A percentile compares a stretch with the other conserved stretches of the same genome.
Conservation (phyloP, 92 coral and sea anemone genomes). For the Siderastrea radians region DNA sequence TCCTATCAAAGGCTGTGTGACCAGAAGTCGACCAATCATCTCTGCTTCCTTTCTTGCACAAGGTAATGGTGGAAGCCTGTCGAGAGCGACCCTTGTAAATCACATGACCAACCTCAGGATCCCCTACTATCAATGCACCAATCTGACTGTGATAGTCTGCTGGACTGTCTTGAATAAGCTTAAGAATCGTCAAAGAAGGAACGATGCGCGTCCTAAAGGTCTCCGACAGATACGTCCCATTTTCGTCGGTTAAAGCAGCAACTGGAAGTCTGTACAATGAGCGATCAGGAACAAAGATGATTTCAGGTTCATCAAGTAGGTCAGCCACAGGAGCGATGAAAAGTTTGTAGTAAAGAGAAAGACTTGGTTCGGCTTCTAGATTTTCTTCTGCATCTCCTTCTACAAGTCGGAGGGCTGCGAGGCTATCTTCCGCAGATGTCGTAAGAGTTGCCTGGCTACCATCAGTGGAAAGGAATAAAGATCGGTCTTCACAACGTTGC, state of each 20-base stretch:
- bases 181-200: slow-evolving; percentile 35
- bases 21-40: slow-evolving; percentile 1
- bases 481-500: not conserved
- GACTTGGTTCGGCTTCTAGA: not conserved
- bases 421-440: not conserved
- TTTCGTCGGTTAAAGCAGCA: not conserved
- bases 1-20: not conserved
- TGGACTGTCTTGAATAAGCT: slow-evolving; percentile 27
- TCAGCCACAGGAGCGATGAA: slow-evolving; percentile 16
- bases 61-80: not conserved
- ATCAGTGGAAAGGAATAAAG: not conserved
- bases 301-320: not conserved
- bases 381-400: not conserved
- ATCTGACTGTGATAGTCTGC: slow-evolving; percentile 14
- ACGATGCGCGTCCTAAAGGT: slow-evolving; percentile 11
- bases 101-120: slow-evolving; percentile 18
- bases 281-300: slow-evolving; percentile 11
- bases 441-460: not conserved
- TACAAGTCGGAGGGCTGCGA: not conserved
- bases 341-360: not conserved
- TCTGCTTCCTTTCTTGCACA: slow-evolving; percentile 7
- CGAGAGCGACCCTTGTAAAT: not conserved
- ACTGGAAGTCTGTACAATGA: slow-evolving; percentile 5
- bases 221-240: not conserved
- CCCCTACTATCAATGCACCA: slow-evolving; percentile 29